Evolutionary conservation across 2,888 invertebrate species (phyloP), one percentile per base, ranked within the genome.

Genomic region (Synergus japonicus): DNA sequence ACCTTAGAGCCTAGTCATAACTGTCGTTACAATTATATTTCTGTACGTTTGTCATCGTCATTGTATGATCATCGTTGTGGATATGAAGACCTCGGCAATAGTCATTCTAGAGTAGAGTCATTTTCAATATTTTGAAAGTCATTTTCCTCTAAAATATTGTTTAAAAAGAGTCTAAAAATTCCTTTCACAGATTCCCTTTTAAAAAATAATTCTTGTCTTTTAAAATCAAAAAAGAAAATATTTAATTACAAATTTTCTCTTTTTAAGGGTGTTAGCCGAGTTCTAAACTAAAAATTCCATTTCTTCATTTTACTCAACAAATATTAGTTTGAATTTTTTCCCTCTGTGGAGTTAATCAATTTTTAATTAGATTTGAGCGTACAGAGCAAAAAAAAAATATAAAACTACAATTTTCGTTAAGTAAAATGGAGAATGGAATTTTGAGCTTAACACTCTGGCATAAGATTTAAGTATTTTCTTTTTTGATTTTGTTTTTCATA

Each of bases 1-100:
- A 83, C 83, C 81, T 83, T 87, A 85, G 88, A 90, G 87, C 90
- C 89, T 90, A 90, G 89, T 90, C 89, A 90, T 84, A 89, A 87
- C 79, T 83, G 83, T 83, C 82, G 86, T 87, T 84, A 85, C 85
- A 80, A 85, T 83, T 84, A 84, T 83, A 81, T 80, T 83, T 85
- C 79, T 84, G 85, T 84, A 81, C 85, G 84, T 77, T 67, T 66
- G 76, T 76, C 78, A 76, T 81, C 83, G 80, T 82, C 79, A 79
- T 83, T 85, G 84, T 86, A 83, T 88, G 87, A 77, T 81, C 78
- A 82, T 78, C 77, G 77, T 82, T 77, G 85, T 85, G 81, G 81
- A 84, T 81, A 80, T 83, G 86, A 54, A 37, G 73, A n/a, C 82
- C 80, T 73, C 73, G 54, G 49, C 73, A 83, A 79, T 83, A 79